Conservation (phyloP, 2,113 vertebrate species). For the Psammodynastes pulverulentus region DNA sequence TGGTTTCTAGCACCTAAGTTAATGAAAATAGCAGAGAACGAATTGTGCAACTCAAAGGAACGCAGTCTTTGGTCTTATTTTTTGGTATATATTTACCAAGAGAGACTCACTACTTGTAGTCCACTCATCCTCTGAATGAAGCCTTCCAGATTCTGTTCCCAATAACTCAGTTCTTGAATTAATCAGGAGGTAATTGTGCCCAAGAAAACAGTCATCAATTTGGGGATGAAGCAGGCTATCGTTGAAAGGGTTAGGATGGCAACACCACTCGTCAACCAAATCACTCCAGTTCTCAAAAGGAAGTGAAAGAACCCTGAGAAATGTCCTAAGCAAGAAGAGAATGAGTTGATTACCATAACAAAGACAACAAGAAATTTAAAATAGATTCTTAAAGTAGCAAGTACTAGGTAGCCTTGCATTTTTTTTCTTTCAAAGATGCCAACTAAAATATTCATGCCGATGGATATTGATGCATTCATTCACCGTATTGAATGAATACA, state of each 20-base stretch:
- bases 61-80: not conserved
- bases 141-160: conserved; percentile 43
- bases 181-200: conserved; percentile 85
- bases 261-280: conserved; percentile 95
- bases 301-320: conserved; percentile 86
- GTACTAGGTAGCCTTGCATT: not conserved
- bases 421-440: not conserved
- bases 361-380: not conserved
- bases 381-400: not conserved
- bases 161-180: conserved; percentile 59
- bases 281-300: conserved; percentile 89
- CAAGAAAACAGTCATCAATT: conserved; percentile 84
- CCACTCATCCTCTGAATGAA: not conserved
- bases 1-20: not conserved
- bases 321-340: conserved; percentile 67
- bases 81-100: conserved; percentile 47
- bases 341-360: not conserved
- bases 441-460: not conserved
- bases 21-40: not conserved
- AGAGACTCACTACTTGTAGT: conserved; percentile 16
- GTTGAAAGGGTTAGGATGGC: conserved; percentile 90
- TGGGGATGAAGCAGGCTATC: conserved; percentile 79
- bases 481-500: not conserved
- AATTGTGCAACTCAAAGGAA: not conserved
- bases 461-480: not conserved